Base-by-base conservation (phyloP, 2,113 vertebrate species). In the Haplochromis vanheusdeni region DNA sequence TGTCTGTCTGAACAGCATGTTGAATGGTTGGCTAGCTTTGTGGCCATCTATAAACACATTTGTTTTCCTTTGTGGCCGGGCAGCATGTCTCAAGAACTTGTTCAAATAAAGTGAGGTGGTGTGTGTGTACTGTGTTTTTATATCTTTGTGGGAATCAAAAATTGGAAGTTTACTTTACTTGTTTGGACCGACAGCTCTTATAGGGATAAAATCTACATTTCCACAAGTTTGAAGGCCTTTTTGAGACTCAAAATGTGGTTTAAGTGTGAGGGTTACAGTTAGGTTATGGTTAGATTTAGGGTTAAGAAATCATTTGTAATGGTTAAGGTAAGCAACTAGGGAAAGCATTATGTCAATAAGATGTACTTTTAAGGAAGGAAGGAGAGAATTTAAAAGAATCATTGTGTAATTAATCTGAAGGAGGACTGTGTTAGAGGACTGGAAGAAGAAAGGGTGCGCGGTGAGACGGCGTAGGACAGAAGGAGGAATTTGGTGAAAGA, bases 381-480 rank as follows among this genome's bases (percentile, higher is more conserved):
- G 82, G 49, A 23, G 81, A 82, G 68, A 49, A 62, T 81, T 65
- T 91, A 68, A 94, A 92, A 90, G 88, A 87, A 84, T 92, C 86
- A 82, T 82, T 90, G 87, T 89, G 86, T 33, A 79, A 87, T 86
- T 65, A 86, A 83, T 90, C 81, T 79, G 52, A 81, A 82, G 31
- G 80, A 65, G 17, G 42, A 19, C 16, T 54, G 70, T 84, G 68
- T 54, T 70, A 62, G 47, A 37, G 37, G 21, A 52, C 17, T 13
- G 86, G 37, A 45, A 16, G 35, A 49, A 84, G 68, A 80, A 42
- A 90, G 87, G 83, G 16, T 35, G 55, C 58, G 5, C 60, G 82
- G 52, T 19, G 70, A 52, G 58, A 19, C 23, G 3, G 52, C 70
- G 90, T 62, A 77, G 87, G 86, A 83, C 54, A 65, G 83, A 55